Evolutionary conservation across 2,888 invertebrate species (phyloP), one percentile per base, ranked within the genome.

Genomic region (Cryptosula pallasiana): DNA sequence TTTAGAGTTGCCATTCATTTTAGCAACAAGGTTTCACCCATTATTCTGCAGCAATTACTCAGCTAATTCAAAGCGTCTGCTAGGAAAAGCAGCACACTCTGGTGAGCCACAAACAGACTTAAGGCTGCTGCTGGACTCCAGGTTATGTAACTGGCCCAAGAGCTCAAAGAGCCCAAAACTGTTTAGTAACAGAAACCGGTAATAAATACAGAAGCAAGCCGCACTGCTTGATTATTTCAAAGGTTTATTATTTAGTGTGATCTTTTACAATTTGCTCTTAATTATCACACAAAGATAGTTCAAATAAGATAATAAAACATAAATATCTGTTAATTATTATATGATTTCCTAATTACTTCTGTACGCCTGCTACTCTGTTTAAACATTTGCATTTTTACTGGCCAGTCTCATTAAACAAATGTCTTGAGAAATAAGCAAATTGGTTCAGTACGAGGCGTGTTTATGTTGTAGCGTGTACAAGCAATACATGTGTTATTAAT

Each of bases 221-320:
- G 20, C 20, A 45, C 20, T 20, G 45, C 45, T 45, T 5, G 20
- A 20, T 45, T 45, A 13, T 20, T 45, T 57, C 57, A 57, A 57
- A 57, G 20, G 32, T 63, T 32, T 63, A 34, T 32, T 13, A 32
- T 13, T 63, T 27, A 63, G 5, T 2, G 63, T 63, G 63, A 63
- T 63, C 20, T 63, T 63, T 63, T 63, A 63, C 63, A 32, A 63
- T 63, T 63, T 63, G 27, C 63, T 29, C 25, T 63, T 63, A 32
- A 63, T 63, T 32, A 63, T 34, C 27, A 32, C 32, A 63, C 27
- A 63, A 63, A 63, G 63, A 63, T 63, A 32, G 34, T 29, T 32
- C 9, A 63, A 63, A 63, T 32, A 9, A 63, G 32, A 63, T 63
- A 63, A 63, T 63, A 63, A 20, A 63, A 32, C 27, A 27, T 63